phyloP scores from a whole-genome alignment of 2,113 vertebrate species.

The Bombycilla garrulus region DNA sequence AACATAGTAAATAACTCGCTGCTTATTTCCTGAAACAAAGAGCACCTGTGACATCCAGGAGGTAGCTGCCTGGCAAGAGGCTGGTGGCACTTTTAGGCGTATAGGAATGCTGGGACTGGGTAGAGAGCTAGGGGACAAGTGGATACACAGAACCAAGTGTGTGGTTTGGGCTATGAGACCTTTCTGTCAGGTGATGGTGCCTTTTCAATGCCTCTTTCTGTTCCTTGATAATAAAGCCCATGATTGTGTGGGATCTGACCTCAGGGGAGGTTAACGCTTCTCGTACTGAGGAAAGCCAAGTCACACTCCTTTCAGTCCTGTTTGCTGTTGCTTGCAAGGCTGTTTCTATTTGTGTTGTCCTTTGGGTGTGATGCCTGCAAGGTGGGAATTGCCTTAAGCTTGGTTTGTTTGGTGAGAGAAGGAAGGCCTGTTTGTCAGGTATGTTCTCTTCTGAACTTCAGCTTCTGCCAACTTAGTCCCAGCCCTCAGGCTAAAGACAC shows the following conservation, averaged over 20 bases:
- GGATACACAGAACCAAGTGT: not conserved
- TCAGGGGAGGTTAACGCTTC: conserved; percentile 7
- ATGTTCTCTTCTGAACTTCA: not conserved
- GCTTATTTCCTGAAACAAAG: conserved; percentile 34
- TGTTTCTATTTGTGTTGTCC: conserved; percentile 52
- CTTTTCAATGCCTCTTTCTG: conserved; percentile 58
- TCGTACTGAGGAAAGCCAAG: conserved; percentile 27
- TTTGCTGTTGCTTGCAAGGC: conserved; percentile 29
- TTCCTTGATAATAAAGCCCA: conserved; percentile 51
- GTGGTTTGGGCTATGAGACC: not conserved
- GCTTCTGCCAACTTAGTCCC: not conserved
- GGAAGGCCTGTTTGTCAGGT: conserved; percentile 19
- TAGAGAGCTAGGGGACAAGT: not conserved
- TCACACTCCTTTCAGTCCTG: not conserved
- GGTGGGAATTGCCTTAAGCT: conserved; percentile 25
- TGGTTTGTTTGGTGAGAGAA: conserved; percentile 28
- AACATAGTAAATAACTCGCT: not conserved
- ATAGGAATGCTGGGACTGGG: not conserved
- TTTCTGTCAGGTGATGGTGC: conserved; percentile 18
- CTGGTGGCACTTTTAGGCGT: not conserved
- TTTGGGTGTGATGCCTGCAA: conserved; percentile 32
- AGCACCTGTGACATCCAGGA: not conserved
- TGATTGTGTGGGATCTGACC: conserved; percentile 50
- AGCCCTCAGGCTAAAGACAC: not conserved
- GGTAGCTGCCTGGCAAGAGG: not conserved